Evolutionary conservation across 2,113 vertebrate genomes (phyloP).

Genomic region (Strix uralensis): DNA sequence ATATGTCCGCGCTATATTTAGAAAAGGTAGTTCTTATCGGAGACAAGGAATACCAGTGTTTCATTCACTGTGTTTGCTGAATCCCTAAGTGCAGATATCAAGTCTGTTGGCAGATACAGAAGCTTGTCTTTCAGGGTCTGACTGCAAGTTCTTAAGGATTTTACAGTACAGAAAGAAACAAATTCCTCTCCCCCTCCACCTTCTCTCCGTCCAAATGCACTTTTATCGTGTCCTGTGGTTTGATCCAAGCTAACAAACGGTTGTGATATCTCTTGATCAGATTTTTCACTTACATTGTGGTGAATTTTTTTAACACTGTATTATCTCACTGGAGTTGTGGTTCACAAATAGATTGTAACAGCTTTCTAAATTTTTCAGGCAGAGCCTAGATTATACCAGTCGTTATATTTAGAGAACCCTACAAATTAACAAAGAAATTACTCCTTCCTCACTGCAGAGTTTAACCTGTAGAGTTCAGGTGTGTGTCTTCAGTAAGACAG

Average conservation of each 20-base stretch:
- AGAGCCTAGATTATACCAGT: background rate
- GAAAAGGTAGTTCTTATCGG: slow-evolving; percentile 27
- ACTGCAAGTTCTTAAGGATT: background rate
- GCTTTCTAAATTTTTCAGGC: background rate
- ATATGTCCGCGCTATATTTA: slow-evolving; percentile 32
- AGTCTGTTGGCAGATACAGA: background rate
- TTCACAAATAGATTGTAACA: background rate
- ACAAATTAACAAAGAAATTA: background rate
- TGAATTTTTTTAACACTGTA: background rate
- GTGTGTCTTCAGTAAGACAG: background rate
- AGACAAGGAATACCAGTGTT: background rate
- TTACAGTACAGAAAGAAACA: background rate
- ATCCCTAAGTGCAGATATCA: background rate
- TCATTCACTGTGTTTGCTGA: background rate
- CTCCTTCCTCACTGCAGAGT: background rate
- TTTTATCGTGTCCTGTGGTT: background rate
- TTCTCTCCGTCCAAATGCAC: background rate
- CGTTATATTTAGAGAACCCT: background rate
- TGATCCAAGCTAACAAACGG: background rate
- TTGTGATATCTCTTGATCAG: background rate
- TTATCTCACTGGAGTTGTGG: background rate
- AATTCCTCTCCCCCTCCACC: background rate
- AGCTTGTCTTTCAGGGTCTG: background rate
- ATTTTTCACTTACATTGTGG: background rate
- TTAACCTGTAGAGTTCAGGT: background rate